Percentiles rank a stretch among this genome's conserved stretches.
phyloP scores from a whole-genome alignment of 2,797 vertebrate genomes.

The Sebastes matsubarae region DNA sequence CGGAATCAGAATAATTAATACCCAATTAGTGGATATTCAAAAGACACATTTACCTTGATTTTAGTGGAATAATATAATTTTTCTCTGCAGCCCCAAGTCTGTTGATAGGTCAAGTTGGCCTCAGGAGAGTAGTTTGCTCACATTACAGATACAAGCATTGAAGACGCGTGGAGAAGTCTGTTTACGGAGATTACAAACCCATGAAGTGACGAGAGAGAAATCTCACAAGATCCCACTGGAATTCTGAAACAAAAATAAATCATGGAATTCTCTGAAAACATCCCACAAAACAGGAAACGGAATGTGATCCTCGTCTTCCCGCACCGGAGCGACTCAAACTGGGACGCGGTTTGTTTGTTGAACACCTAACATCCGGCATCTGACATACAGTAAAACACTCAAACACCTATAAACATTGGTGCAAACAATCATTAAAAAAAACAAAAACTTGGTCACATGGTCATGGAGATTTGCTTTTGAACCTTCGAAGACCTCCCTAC shows the following conservation, averaged over 20 bases:
- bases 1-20: slow-evolving; percentile 21
- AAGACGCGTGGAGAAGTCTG: slow-evolving; percentile 7
- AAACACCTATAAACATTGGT: slow-evolving; percentile 24
- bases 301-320: slow-evolving; percentile 72
- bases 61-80: slow-evolving; percentile 13
- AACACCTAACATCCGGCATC: slow-evolving; percentile 24
- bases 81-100: slow-evolving; percentile 10
- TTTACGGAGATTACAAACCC: slow-evolving; percentile 27
- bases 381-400: slow-evolving; percentile 34
- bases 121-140: slow-evolving; percentile 45
- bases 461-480: slow-evolving; percentile 26
- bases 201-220: slow-evolving; percentile 25
- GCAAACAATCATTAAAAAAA: slow-evolving; percentile 8
- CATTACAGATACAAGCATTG: slow-evolving; percentile 21
- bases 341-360: slow-evolving; percentile 30
- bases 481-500: slow-evolving; percentile 1
- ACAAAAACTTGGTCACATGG: slow-evolving; percentile 63
- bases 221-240: slow-evolving; percentile 52
- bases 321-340: slow-evolving; percentile 28
- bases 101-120: slow-evolving; percentile 12
- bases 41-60: slow-evolving; percentile 6
- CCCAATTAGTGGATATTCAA: slow-evolving; percentile 15
- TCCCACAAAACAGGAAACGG: slow-evolving; percentile 58
- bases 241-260: slow-evolving; percentile 51
- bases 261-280: slow-evolving; percentile 64